Percentiles rank a stretch among this genome's conserved stretches.
Conservation (phyloP, 2,797 vertebrate species). For the Pogonophryne albipinna region DNA sequence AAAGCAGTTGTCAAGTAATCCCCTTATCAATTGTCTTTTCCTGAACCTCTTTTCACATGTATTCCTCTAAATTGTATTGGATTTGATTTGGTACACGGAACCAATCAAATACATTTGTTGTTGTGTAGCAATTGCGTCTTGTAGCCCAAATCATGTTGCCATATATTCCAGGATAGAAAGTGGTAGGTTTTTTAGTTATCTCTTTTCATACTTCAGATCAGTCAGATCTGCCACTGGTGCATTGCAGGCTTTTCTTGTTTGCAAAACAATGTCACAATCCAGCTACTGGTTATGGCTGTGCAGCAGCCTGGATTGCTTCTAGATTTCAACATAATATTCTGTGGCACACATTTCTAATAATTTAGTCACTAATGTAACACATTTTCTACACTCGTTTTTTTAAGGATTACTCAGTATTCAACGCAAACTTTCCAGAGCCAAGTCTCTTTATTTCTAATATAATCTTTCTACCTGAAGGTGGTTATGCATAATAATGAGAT, state of each 20-base stretch:
- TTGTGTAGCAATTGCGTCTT: constrained; percentile 4
- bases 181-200: background rate
- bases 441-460: background rate
- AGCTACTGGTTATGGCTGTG: background rate
- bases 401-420: constrained; percentile 11
- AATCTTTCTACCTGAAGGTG: background rate
- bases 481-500: background rate
- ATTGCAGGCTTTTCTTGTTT: background rate
- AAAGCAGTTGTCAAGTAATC: constrained; percentile 59
- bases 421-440: background rate
- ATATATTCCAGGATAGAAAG: constrained; percentile 4
- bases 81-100: constrained; percentile 43
- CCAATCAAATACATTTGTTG: constrained; percentile 41
- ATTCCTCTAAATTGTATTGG: constrained; percentile 47
- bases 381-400: background rate
- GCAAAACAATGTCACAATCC: background rate
- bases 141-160: background rate
- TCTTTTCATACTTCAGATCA: constrained; percentile 4
- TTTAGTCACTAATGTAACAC: background rate
- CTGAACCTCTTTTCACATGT: constrained; percentile 38
- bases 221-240: background rate
- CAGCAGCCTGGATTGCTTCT: background rate
- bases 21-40: constrained; percentile 48
- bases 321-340: constrained; percentile 7
- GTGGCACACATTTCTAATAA: constrained; percentile 1